A percentile compares a stretch with the other conserved stretches of the same genome.
phyloP scores from a whole-genome alignment of 2,888 invertebrate species.

The Erebia ligea region DNA sequence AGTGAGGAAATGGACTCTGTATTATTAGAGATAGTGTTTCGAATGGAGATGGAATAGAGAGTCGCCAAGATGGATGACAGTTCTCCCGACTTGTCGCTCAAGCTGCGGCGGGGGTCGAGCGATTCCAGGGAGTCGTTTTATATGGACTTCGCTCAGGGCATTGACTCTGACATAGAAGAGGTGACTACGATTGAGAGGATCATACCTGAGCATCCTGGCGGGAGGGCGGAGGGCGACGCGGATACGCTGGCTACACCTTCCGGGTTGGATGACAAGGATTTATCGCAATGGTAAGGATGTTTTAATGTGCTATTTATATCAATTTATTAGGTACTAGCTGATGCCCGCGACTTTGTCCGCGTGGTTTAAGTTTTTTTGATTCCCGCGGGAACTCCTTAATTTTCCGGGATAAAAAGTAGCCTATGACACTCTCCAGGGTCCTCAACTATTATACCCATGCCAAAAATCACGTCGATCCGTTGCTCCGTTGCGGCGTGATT shows the following conservation, averaged over 20 bases:
- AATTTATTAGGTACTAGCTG: background rate
- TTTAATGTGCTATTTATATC: conserved; percentile 4
- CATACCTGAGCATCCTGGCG: conserved; percentile 78
- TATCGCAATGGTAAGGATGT: conserved; percentile 71
- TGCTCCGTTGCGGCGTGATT: too few species aligned
- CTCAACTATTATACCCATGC: too few species aligned
- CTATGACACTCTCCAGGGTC: too few species aligned
- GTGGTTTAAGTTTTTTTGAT: too few species aligned
- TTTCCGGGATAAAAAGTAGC: too few species aligned
- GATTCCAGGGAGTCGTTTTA: conserved; percentile 95
- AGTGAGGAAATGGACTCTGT: conserved; percentile 50
- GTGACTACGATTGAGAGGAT: conserved; percentile 87
- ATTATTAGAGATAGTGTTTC: conserved; percentile 46
- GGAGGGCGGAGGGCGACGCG: conserved; percentile 72
- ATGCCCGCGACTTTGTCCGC: too few species aligned
- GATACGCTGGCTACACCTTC: conserved; percentile 79
- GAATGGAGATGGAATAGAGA: conserved; percentile 46
- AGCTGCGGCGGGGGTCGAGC: conserved; percentile 92
- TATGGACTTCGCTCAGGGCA: conserved; percentile 95
- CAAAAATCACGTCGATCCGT: too few species aligned
- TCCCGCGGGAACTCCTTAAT: too few species aligned
- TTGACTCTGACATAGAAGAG: conserved; percentile 95
- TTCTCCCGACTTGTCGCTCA: conserved; percentile 93
- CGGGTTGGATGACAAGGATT: conserved; percentile 77
- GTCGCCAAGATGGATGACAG: conserved; percentile 85